Evolutionary conservation across 2,113 vertebrate genomes (phyloP).

Genomic region (Aegypius monachus): DNA sequence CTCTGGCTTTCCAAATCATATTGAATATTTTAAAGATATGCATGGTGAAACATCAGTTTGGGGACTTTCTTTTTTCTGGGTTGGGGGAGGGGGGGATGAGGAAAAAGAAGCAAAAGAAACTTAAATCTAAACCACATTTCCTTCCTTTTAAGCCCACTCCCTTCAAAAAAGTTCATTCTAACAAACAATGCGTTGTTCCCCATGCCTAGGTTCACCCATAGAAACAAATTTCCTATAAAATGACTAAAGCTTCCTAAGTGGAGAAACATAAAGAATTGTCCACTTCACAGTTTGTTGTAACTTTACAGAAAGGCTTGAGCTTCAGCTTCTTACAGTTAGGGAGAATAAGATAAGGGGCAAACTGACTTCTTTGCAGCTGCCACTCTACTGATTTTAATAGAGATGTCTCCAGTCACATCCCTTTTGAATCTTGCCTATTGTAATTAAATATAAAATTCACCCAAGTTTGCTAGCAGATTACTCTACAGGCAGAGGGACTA

Average conservation of each 20-base stretch:
- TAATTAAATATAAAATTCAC: background rate
- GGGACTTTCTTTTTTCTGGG: background rate
- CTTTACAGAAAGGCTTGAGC: background rate
- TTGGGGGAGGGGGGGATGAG: background rate
- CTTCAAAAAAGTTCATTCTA: constrained; percentile 2
- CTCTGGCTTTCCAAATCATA: background rate
- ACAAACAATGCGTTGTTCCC: constrained; percentile 34
- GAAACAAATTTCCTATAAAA: constrained; percentile 26
- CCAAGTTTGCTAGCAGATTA: background rate
- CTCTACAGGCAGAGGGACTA: background rate
- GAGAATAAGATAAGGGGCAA: background rate
- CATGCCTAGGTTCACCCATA: background rate
- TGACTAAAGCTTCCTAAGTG: background rate
- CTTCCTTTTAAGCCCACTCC: constrained; percentile 47
- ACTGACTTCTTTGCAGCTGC: background rate
- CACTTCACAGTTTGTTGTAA: background rate
- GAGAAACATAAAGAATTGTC: background rate
- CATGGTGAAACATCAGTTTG: background rate
- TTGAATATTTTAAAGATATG: background rate
- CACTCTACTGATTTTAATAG: background rate
- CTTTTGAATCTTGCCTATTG: background rate
- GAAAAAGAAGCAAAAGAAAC: constrained; percentile 1
- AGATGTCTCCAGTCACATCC: background rate
- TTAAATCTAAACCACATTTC: constrained; percentile 27
- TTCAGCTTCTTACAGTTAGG: background rate